Conservation (phyloP, 2,888 invertebrate species). For the Orthonevra nobilis region DNA sequence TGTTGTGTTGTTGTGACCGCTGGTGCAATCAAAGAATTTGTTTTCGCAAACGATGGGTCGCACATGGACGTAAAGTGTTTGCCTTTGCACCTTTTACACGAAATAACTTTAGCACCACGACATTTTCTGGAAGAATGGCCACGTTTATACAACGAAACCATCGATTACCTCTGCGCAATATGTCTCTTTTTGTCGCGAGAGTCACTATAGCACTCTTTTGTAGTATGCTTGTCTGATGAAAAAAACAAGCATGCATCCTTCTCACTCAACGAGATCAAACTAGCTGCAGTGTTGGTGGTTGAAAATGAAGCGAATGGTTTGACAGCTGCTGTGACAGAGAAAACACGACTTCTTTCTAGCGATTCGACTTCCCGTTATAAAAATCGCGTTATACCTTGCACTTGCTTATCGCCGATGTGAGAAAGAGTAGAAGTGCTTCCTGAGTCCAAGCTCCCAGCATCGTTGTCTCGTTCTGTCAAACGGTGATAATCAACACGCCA, state of each 20-base stretch:
- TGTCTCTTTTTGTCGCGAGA: background rate
- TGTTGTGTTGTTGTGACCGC: no score
- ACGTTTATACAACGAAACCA: slow-evolving; percentile 42
- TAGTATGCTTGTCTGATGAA: background rate
- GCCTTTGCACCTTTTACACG: no score
- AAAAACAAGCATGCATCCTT: slow-evolving; percentile 10
- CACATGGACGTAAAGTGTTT: no score
- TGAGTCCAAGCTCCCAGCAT: background rate
- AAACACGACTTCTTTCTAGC: slow-evolving; percentile 15
- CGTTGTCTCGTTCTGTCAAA: background rate
- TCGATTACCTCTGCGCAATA: slow-evolving; percentile 8
- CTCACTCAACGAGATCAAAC: slow-evolving; percentile 4
- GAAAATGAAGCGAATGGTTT: background rate
- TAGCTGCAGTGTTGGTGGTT: slow-evolving; percentile 1
- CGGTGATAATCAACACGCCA: slow-evolving; percentile 14
- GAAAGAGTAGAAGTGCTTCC: slow-evolving; percentile 9
- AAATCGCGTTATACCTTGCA: slow-evolving; percentile 9
- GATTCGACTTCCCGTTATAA: slow-evolving; percentile 27
- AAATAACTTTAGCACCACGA: no score
- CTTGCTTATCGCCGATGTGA: background rate
- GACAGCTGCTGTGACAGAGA: slow-evolving; percentile 1
- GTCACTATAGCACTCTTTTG: slow-evolving; percentile 20
- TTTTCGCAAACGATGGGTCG: no score
- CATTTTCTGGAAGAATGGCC: no score
- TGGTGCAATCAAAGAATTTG: no score